Evolutionary conservation across 2,888 invertebrate species (phyloP).

Genomic region (Unio pictorum): DNA sequence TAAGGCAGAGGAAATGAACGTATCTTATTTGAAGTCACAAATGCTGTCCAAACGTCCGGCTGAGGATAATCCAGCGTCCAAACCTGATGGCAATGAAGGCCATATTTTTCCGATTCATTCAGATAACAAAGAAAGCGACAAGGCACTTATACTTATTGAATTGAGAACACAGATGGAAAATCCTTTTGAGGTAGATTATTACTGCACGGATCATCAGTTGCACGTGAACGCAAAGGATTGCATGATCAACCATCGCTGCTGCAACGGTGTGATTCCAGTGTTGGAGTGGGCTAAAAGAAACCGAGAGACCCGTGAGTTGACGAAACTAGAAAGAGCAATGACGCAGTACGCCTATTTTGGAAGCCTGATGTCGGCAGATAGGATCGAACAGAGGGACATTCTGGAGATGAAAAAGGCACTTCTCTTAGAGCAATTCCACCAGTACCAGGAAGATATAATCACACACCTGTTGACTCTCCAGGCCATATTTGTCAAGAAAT

Average conservation of each 20-base stretch:
- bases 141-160: too few relatives aligned
- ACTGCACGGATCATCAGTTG: too few relatives aligned
- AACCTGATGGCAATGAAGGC: too few relatives aligned
- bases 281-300: constrained; percentile 30
- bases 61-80: too few relatives aligned
- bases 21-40: too few relatives aligned
- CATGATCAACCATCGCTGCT: background rate
- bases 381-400: constrained; percentile 16
- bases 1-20: too few relatives aligned
- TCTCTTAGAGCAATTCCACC: constrained; percentile 24
- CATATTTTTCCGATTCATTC: too few relatives aligned
- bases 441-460: constrained; percentile 29
- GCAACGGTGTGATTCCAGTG: constrained; percentile 24
- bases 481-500: constrained; percentile 21
- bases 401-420: constrained; percentile 21
- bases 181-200: too few relatives aligned
- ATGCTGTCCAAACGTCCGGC: too few relatives aligned
- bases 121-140: too few relatives aligned
- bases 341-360: background rate
- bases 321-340: background rate
- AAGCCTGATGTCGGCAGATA: constrained; percentile 29
- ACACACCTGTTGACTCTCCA: constrained; percentile 28
- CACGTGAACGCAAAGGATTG: too few relatives aligned
- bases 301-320: background rate
- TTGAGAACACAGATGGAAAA: too few relatives aligned